Evolutionary conservation across 2,113 vertebrate genomes (phyloP).

Genomic region (Pollachius pollachius): DNA sequence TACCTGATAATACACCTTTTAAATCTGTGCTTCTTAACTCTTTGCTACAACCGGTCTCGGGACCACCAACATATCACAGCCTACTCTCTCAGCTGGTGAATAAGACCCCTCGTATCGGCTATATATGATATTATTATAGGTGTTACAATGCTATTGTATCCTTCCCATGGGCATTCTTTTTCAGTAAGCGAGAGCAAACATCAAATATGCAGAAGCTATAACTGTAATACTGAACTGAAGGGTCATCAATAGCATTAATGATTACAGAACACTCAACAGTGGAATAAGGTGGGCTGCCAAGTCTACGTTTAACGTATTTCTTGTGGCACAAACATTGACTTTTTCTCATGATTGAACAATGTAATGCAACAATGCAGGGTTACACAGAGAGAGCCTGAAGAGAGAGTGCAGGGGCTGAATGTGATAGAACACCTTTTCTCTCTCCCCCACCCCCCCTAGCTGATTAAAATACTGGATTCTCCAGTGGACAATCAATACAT

Average conservation of each 20-base stretch:
- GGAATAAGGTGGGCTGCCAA: conserved; percentile 25
- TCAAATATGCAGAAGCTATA: conserved; percentile 54
- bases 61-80: conserved; percentile 10
- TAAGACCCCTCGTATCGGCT: too few relatives aligned
- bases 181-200: conserved; percentile 35
- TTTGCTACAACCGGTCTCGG: conserved; percentile 3
- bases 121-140: too few relatives aligned
- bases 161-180: conserved; percentile 34
- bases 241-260: conserved; percentile 38
- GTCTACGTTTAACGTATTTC: conserved; percentile 13
- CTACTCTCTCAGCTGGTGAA: conserved; percentile 1
- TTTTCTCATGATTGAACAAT: conserved; percentile 1
- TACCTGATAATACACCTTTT: conserved; percentile 4
- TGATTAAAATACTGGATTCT: conserved; percentile 57
- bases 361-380: conserved; percentile 6
- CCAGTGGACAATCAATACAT: conserved; percentile 41
- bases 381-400: neutral
- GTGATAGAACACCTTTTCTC: conserved; percentile 40
- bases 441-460: conserved; percentile 22
- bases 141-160: conserved; percentile 29
- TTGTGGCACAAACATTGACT: neutral
- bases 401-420: conserved; percentile 10
- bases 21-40: neutral
- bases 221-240: conserved; percentile 46
- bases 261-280: conserved; percentile 31